These are phyloP conservation scores for Pseudorasbora parva DNA, from an alignment of 2,113 vertebrate species.

Conservation along the genomic window DNA sequence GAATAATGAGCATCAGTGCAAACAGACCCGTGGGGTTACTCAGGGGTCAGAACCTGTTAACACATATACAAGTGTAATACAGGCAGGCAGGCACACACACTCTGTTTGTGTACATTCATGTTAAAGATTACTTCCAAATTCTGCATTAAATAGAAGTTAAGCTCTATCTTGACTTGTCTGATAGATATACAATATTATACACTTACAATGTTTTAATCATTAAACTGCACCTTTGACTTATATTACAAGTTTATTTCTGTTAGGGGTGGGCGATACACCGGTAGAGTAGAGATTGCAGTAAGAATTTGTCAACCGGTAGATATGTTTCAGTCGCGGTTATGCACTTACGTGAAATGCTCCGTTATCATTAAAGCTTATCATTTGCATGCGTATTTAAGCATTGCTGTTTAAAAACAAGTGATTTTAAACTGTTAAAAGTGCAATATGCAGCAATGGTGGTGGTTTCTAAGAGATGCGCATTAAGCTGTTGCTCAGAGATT, in stretches of 20 bases:
- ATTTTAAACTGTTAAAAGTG: too few relatives aligned
- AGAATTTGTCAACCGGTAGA: too few relatives aligned
- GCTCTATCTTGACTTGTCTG: not conserved
- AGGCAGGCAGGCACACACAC: not conserved
- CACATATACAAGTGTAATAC: not conserved
- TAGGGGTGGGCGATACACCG: too few relatives aligned
- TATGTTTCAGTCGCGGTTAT: too few relatives aligned
- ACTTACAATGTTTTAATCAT: not conserved
- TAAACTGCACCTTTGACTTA: not conserved
- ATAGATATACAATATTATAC: not conserved
- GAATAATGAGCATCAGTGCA: constrained; percentile 51
- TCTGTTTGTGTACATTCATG: not conserved
- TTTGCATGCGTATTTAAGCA: too few relatives aligned
- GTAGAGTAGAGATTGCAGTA: too few relatives aligned
- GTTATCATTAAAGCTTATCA: too few relatives aligned
- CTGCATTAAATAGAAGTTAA: not conserved
- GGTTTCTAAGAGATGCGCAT: too few relatives aligned
- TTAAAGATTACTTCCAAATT: not conserved
- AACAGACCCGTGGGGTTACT: constrained; percentile 34
- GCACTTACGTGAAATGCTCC: too few relatives aligned
- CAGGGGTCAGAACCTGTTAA: constrained; percentile 40
- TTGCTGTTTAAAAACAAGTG: too few relatives aligned
- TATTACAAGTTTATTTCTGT: not conserved
- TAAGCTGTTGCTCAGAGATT: too few relatives aligned
- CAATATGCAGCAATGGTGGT: too few relatives aligned